Conservation (phyloP, 2,888 invertebrate species). For the Helobdella robusta region DNA sequence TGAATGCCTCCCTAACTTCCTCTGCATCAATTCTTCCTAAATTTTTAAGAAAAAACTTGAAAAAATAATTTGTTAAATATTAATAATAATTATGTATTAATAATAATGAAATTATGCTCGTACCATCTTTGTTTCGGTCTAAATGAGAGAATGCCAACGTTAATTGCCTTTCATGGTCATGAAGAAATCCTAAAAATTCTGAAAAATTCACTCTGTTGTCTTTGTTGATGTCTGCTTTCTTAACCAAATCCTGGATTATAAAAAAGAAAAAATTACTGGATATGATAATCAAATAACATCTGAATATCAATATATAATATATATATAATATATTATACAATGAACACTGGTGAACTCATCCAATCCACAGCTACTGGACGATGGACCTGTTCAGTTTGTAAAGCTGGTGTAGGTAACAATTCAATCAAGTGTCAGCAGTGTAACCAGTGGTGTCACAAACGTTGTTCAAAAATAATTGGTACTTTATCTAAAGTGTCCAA, state of each 20-base stretch:
- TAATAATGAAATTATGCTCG: constrained; percentile 47
- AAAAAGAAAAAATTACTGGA: not conserved
- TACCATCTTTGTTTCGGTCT: constrained; percentile 88
- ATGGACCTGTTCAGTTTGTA: too few species aligned
- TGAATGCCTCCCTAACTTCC: constrained; percentile 79
- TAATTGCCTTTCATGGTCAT: constrained; percentile 86
- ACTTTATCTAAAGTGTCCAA: too few species aligned
- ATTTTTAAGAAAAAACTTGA: constrained; percentile 19
- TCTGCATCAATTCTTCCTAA: constrained; percentile 56
- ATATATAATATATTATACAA: not conserved
- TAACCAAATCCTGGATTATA: constrained; percentile 32
- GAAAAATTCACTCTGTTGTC: constrained; percentile 60
- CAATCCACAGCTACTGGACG: too few species aligned
- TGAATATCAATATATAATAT: not conserved
- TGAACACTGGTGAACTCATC: too few species aligned
- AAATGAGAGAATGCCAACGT: constrained; percentile 79
- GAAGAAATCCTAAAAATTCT: constrained; percentile 85
- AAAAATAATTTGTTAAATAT: not conserved
- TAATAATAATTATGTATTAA: not conserved
- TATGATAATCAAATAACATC: not conserved
- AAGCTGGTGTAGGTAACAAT: too few species aligned
- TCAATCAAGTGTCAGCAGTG: too few species aligned
- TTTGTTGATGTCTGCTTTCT: constrained; percentile 32
- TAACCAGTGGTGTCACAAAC: too few species aligned
- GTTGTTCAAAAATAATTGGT: too few species aligned